A percentile compares a stretch with the other conserved stretches of the same genome.
These are phyloP conservation scores for Cryptomyrus ogoouensis DNA, from an alignment of 2,113 vertebrate genomes.

Conservation along the genomic window DNA sequence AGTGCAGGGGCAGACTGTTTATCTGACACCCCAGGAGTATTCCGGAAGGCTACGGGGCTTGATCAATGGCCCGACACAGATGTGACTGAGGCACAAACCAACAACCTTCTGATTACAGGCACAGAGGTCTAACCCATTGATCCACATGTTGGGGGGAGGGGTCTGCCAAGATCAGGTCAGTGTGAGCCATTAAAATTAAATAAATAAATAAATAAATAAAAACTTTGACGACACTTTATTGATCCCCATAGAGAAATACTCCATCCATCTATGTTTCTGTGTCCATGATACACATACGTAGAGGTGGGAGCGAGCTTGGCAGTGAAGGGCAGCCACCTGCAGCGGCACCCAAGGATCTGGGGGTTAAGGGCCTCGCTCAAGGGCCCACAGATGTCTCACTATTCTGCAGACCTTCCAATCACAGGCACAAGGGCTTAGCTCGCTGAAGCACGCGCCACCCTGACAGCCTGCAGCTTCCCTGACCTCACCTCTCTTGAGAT, in stretches of 20 bases:
- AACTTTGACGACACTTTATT: too few relatives aligned
- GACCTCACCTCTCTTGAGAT: background rate
- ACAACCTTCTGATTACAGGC: background rate
- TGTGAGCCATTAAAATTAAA: too few relatives aligned
- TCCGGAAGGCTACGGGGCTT: background rate
- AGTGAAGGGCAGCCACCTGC: too few relatives aligned
- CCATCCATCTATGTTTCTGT: background rate
- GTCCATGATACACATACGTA: background rate
- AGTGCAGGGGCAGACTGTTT: background rate
- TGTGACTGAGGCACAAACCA: background rate
- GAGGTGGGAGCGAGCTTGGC: too few relatives aligned
- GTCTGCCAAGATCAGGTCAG: too few relatives aligned
- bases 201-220: too few relatives aligned
- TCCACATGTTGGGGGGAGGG: background rate
- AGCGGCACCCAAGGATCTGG: too few relatives aligned
- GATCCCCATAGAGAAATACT: background rate
- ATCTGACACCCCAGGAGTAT: background rate
- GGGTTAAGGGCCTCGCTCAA: too few relatives aligned
- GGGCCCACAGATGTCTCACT: too few relatives aligned
- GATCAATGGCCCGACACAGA: background rate
- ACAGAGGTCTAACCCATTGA: background rate
- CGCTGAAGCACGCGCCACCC: background rate
- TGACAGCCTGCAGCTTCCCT: background rate
- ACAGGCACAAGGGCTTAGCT: background rate
- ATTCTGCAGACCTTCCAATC: too few relatives aligned